A percentile compares a stretch with the other conserved stretches of the same genome.
Evolutionary conservation across 1,140 invertebrate genomes (phyloP).

Genomic region (Calliphora vicina): DNA sequence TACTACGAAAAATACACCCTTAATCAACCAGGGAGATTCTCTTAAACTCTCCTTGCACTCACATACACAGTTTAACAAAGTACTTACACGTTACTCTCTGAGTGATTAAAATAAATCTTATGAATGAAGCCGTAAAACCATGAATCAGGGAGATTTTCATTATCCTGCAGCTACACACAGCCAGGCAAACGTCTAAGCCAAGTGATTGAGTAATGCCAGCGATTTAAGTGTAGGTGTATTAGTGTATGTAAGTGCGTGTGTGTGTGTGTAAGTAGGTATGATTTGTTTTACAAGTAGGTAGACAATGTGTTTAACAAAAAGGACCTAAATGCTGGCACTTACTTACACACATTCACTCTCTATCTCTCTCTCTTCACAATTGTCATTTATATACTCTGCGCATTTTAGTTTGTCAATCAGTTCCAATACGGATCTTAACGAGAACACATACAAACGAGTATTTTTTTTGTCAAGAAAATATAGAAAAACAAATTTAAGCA

Average conservation of each 20-base stretch:
- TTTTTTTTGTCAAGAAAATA: neutral
- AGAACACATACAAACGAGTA: slow-evolving; percentile 43
- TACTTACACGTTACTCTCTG: neutral
- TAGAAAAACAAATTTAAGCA: slow-evolving; percentile 11
- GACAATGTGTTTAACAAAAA: slow-evolving; percentile 27
- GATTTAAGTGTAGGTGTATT: slow-evolving; percentile 33
- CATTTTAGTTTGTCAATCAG: slow-evolving; percentile 45
- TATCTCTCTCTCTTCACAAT: slow-evolving; percentile 36
- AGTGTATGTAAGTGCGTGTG: neutral
- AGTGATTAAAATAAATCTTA: slow-evolving; percentile 52
- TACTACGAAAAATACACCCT: slow-evolving; percentile 40
- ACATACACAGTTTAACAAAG: neutral
- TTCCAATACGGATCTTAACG: slow-evolving; percentile 59
- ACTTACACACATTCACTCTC: too few species aligned
- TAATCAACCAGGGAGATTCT: slow-evolving; percentile 46
- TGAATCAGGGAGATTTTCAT: slow-evolving; percentile 7
- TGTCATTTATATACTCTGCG: slow-evolving; percentile 10
- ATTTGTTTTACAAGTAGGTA: slow-evolving; percentile 48
- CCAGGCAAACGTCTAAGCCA: slow-evolving; percentile 11
- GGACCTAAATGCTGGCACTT: neutral
- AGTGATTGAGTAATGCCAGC: slow-evolving; percentile 18
- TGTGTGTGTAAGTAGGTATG: slow-evolving; percentile 42
- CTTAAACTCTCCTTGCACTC: slow-evolving; percentile 42
- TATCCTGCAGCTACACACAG: neutral
- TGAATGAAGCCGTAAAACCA: slow-evolving; percentile 51